Conservation (phyloP, 2,113 vertebrate genomes). For the Bambusicola thoracicus region DNA sequence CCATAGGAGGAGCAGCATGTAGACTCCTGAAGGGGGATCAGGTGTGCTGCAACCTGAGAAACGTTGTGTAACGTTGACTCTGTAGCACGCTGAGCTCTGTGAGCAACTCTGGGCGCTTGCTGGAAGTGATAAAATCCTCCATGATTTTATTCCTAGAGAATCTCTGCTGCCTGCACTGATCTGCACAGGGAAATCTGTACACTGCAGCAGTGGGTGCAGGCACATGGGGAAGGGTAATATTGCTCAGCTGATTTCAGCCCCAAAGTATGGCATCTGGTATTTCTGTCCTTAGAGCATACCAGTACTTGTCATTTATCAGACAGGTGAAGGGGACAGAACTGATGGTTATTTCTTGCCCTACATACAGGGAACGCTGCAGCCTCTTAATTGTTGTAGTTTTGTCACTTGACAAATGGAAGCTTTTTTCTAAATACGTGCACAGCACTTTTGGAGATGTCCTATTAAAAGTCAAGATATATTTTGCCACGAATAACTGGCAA, state of each 20-base stretch:
- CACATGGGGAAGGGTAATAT: neutral
- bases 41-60: neutral
- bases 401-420: neutral
- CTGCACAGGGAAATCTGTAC: neutral
- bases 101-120: neutral
- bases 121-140: neutral
- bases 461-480: neutral
- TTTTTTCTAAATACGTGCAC: neutral
- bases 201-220: neutral
- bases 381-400: neutral
- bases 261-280: conserved; percentile 50
- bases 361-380: neutral
- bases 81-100: neutral
- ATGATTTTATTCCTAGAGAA: neutral
- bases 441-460: neutral
- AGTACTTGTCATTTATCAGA: neutral
- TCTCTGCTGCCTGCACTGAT: neutral
- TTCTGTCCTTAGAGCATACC: conserved; percentile 32
- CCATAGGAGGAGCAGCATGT: neutral
- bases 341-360: neutral
- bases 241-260: conserved; percentile 42
- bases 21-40: neutral
- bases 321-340: neutral
- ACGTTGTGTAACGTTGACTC: neutral
- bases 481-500: neutral